A percentile compares a stretch with the other conserved stretches of the same genome.
Evolutionary conservation across 2,888 invertebrate genomes (phyloP).

Genomic region (Cryptophagus acutangulus): DNA sequence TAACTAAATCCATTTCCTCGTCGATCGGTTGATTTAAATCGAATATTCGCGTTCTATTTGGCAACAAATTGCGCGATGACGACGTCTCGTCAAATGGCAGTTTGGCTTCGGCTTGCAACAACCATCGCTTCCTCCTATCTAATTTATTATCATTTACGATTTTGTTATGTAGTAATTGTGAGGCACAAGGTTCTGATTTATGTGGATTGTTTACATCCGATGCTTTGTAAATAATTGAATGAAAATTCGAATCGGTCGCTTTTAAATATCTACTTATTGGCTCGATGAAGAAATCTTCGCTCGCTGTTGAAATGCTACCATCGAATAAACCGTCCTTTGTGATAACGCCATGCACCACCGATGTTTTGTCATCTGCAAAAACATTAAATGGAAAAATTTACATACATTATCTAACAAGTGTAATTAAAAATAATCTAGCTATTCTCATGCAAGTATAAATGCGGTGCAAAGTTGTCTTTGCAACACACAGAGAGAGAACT

Average conservation of each 20-base stretch:
- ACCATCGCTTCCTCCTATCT: constrained; percentile 48
- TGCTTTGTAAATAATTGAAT: constrained; percentile 79
- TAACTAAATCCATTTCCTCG: constrained; percentile 40
- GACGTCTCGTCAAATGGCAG: constrained; percentile 48
- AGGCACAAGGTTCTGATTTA: constrained; percentile 39
- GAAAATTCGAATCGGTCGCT: constrained; percentile 54
- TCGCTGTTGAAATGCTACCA: constrained; percentile 73
- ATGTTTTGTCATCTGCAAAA: constrained; percentile 68
- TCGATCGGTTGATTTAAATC: constrained; percentile 44
- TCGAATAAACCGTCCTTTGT: constrained; percentile 85
- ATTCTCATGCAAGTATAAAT: too few species aligned
- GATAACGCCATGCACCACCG: constrained; percentile 78
- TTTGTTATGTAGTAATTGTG: constrained; percentile 36
- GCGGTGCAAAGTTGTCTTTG: too few species aligned
- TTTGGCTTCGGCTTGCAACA: constrained; percentile 59
- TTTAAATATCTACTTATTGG: constrained; percentile 63
- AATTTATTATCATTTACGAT: constrained; percentile 21
- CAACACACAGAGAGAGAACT: too few species aligned
- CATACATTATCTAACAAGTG: not conserved
- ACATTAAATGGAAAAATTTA: constrained; percentile 36
- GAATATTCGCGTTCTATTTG: constrained; percentile 41
- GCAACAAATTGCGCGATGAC: constrained; percentile 42
- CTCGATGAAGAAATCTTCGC: constrained; percentile 82
- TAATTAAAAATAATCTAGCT: too few species aligned
- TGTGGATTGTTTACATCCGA: constrained; percentile 65